These are phyloP conservation scores for Eurystomus gularis DNA, from an alignment of 2,113 vertebrate genomes.

Conservation along the genomic window DNA sequence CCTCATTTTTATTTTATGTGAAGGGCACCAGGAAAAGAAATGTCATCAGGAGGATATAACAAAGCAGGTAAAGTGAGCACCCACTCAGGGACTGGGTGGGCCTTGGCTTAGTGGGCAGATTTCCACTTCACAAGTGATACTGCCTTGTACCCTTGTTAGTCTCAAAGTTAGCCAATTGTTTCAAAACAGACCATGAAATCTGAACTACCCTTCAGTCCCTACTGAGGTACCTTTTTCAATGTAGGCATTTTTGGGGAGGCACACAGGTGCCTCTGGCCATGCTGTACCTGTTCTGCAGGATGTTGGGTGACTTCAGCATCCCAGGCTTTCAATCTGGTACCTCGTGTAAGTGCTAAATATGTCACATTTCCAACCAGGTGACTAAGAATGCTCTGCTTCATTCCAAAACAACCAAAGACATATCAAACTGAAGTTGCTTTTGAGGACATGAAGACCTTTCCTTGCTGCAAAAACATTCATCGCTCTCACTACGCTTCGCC, in stretches of 20 bases:
- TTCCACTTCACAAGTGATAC: neutral
- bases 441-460: neutral
- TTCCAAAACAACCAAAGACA: neutral
- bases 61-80: neutral
- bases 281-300: neutral
- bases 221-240: neutral
- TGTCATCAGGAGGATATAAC: neutral
- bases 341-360: neutral
- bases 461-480: neutral
- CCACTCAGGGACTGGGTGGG: neutral
- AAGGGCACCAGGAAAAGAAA: constrained; percentile 37
- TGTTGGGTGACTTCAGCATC: neutral
- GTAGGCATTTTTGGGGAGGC: neutral
- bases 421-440: neutral
- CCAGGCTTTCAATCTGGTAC: neutral
- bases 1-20: neutral
- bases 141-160: neutral
- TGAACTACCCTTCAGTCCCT: constrained; percentile 65
- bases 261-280: neutral
- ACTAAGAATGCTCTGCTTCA: neutral
- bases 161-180: constrained; percentile 30
- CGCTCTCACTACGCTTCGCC: neutral
- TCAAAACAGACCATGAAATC: constrained; percentile 57
- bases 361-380: neutral
- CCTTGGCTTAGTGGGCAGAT: neutral